A percentile compares a stretch with the other conserved stretches of the same genome.
These are phyloP conservation scores for Mobula hypostoma DNA, from an alignment of 2,113 vertebrate species.

Conservation along the genomic window DNA sequence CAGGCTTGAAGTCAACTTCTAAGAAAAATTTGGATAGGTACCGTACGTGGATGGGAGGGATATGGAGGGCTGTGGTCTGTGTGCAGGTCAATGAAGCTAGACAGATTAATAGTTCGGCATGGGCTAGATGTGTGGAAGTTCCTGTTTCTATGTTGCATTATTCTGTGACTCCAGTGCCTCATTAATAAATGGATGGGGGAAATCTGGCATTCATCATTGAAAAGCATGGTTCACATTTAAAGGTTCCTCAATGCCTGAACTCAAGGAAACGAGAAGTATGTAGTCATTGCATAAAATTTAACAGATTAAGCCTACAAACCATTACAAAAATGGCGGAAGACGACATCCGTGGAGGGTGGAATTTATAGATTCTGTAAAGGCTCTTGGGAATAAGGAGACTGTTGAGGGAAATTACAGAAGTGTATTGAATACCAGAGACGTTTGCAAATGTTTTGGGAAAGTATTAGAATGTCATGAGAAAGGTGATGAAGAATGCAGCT, in stretches of 20 bases:
- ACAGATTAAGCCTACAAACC: neutral
- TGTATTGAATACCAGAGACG: conserved; percentile 3
- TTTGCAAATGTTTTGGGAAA: neutral
- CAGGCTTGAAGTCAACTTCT: no score
- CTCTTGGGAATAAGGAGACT: neutral
- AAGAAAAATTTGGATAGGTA: no score
- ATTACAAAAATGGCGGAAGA: neutral
- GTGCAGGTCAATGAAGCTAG: no score
- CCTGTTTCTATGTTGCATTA: no score
- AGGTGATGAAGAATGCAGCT: neutral
- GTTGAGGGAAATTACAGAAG: neutral
- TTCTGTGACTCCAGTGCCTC: neutral
- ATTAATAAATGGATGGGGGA: neutral
- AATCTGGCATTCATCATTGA: neutral
- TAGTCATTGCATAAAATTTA: neutral
- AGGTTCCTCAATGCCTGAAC: neutral
- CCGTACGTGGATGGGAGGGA: no score
- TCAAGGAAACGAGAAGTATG: neutral
- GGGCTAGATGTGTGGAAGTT: no score
- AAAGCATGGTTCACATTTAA: neutral
- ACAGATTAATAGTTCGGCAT: no score
- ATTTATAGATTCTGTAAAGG: no score
- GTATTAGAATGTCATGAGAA: neutral
- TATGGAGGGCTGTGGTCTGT: no score
- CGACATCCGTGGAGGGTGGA: neutral